Percentiles rank a stretch among this genome's conserved stretches.
Conservation (phyloP, 1,140 invertebrate genomes). For the Melipona quadrifasciata region DNA sequence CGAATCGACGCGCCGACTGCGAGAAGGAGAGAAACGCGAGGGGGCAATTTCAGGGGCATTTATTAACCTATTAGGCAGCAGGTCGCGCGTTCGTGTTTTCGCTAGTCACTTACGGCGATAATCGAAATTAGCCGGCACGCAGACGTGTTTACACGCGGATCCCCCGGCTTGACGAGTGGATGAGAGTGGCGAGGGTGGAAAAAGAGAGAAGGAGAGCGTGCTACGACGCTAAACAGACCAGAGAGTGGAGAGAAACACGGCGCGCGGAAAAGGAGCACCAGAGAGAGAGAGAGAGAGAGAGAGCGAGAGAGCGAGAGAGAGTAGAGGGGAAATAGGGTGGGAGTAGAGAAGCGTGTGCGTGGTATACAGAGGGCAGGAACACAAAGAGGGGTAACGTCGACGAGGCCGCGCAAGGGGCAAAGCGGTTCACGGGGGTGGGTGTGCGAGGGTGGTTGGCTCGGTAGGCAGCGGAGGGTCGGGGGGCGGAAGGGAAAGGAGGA, state of each 20-base stretch:
- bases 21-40: not conserved
- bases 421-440: slow-evolving; percentile 28
- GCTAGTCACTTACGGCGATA: slow-evolving; percentile 19
- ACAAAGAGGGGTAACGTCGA: slow-evolving; percentile 43
- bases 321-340: slow-evolving; percentile 18
- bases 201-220: not conserved
- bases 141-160: slow-evolving; percentile 62
- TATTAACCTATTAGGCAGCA: slow-evolving; percentile 4
- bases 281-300: no score
- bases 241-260: not conserved
- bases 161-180: no score
- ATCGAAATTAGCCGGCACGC: slow-evolving; percentile 60
- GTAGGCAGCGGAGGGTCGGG: slow-evolving; percentile 54
- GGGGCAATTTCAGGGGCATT: not conserved
- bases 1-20: not conserved
- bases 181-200: not conserved
- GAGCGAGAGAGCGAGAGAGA: not conserved
- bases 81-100: not conserved
- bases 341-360: slow-evolving; percentile 15
- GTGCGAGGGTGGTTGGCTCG: slow-evolving; percentile 51
- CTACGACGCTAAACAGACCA: not conserved
- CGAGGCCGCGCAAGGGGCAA: slow-evolving; percentile 40
- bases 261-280: not conserved
- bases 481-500: slow-evolving; percentile 65
- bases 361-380: slow-evolving; percentile 53